phyloP scores from a whole-genome alignment of 2,797 vertebrate genomes.

The Synanceia verrucosa region DNA sequence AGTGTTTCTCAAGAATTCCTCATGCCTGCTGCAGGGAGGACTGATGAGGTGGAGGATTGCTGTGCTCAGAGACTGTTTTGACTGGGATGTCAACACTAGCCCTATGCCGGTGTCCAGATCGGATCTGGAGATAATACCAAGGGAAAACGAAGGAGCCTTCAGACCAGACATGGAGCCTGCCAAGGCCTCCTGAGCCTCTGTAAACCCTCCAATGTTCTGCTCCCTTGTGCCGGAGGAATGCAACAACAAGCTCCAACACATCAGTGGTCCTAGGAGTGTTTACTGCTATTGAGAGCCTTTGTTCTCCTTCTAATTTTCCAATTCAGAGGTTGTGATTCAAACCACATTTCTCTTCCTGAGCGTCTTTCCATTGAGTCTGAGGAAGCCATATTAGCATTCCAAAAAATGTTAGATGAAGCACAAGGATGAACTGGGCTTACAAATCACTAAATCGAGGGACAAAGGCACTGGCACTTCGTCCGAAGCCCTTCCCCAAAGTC shows the following conservation, averaged over 20 bases:
- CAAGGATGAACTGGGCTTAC: not conserved
- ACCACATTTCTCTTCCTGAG: slow-evolving; percentile 46
- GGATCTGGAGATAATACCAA: slow-evolving; percentile 21
- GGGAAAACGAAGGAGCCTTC: slow-evolving; percentile 21
- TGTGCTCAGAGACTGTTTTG: slow-evolving; percentile 31
- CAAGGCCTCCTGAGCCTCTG: slow-evolving; percentile 44
- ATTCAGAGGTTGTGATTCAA: slow-evolving; percentile 46
- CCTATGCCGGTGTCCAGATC: slow-evolving; percentile 25
- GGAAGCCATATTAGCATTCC: slow-evolving; percentile 11
- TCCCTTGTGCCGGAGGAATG: slow-evolving; percentile 67
- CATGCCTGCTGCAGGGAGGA: slow-evolving; percentile 7
- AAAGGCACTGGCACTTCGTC: too few relatives aligned
- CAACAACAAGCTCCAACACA: slow-evolving; percentile 56
- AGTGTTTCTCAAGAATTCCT: slow-evolving; percentile 15
- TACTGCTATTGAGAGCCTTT: slow-evolving; percentile 41
- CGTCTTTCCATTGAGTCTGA: slow-evolving; percentile 52
- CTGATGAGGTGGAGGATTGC: slow-evolving; percentile 16
- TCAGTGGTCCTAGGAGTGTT: slow-evolving; percentile 46
- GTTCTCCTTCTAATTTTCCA: slow-evolving; percentile 58
- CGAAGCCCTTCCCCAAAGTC: not conserved
- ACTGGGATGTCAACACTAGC: slow-evolving; percentile 26
- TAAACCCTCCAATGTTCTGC: slow-evolving; percentile 62
- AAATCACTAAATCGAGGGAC: not conserved
- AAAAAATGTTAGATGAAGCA: slow-evolving; percentile 5
- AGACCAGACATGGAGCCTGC: slow-evolving; percentile 47